Conservation (phyloP, 2,888 invertebrate species). For the Andrena minutula region DNA sequence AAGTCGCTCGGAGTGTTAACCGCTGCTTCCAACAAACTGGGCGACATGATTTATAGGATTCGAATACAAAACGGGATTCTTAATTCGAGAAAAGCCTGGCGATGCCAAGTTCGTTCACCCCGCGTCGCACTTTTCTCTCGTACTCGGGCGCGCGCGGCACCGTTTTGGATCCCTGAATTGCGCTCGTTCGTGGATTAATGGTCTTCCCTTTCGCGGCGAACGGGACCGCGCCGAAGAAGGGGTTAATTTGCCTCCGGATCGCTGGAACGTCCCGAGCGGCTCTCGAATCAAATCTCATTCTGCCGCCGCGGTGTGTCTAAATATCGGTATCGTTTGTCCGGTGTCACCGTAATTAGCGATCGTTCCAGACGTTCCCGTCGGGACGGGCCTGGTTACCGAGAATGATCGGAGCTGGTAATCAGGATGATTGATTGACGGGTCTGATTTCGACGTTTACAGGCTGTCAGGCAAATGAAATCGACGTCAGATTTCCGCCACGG, state of each 20-base stretch:
- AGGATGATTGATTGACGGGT: conserved; percentile 52
- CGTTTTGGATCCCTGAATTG: conserved; percentile 31
- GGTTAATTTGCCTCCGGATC: conserved; percentile 18
- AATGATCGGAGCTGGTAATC: conserved; percentile 48
- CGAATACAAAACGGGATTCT: too few species aligned
- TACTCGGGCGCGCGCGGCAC: background rate
- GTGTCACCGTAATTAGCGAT: conserved; percentile 40
- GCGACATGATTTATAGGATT: too few species aligned
- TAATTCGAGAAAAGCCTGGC: background rate
- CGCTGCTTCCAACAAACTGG: too few species aligned
- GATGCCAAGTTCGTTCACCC: background rate
- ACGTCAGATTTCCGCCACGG: conserved; percentile 33
- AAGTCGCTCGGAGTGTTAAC: too few species aligned
- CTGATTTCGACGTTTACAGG: conserved; percentile 50
- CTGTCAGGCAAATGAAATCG: conserved; percentile 48
- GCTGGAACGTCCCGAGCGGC: background rate
- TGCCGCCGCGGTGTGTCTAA: background rate
- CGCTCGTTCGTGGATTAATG: conserved; percentile 31
- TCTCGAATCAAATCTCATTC: conserved; percentile 16
- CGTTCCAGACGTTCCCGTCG: conserved; percentile 20
- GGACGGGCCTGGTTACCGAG: conserved; percentile 37
- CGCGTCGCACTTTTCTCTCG: background rate
- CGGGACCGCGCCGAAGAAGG: conserved; percentile 11
- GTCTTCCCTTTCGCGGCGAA: conserved; percentile 21
- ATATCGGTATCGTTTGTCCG: conserved; percentile 18